These are phyloP conservation scores for Mastigias papua DNA, from an alignment of 30 jellyfish, hydroid and myxozoan genomes.

Conservation along the genomic window DNA sequence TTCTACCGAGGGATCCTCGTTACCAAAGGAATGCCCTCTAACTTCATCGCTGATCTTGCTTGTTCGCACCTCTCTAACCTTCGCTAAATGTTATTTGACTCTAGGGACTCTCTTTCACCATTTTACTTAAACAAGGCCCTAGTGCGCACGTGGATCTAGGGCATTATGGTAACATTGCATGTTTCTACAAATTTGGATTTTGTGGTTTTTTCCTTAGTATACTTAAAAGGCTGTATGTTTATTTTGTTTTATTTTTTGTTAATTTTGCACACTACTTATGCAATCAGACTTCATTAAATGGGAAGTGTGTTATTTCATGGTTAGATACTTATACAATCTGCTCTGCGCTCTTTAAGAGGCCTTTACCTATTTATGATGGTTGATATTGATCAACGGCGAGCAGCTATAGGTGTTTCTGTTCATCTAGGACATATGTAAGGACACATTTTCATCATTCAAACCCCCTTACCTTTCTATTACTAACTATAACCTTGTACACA, in stretches of 20 bases:
- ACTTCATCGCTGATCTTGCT: no score
- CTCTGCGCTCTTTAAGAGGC: neutral
- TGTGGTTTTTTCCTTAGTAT: no score
- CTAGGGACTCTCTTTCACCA: no score
- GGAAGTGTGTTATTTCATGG: neutral
- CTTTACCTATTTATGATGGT: neutral
- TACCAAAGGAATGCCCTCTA: neutral
- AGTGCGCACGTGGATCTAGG: neutral
- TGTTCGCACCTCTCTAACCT: no score
- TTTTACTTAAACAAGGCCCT: neutral
- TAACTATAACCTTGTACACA: neutral
- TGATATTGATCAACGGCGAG: neutral
- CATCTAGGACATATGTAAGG: neutral
- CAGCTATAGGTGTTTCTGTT: neutral
- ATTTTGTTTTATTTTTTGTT: neutral
- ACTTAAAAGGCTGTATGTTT: neutral
- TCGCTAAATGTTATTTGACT: no score
- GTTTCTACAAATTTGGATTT: no score
- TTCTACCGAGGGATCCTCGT: neutral
- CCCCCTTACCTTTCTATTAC: neutral
- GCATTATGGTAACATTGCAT: neutral
- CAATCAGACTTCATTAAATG: neutral
- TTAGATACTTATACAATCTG: neutral
- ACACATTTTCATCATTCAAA: neutral
- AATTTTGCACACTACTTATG: neutral